phyloP scores from a whole-genome alignment of 2,888 invertebrate genomes.

The Zygothrica quintamaculata region DNA sequence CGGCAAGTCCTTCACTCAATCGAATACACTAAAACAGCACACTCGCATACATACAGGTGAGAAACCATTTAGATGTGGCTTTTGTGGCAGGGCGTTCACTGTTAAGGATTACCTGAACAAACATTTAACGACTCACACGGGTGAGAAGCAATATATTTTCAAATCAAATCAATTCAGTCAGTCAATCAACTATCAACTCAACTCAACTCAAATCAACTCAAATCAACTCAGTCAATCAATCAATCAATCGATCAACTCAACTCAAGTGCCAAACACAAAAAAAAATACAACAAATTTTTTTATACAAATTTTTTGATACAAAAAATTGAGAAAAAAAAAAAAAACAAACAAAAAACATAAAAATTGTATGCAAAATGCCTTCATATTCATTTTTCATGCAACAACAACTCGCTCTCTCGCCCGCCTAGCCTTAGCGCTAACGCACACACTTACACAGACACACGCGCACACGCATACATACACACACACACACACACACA shows the following conservation, averaged over 20 bases:
- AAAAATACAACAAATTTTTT: constrained; percentile 33
- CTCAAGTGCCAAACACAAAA: constrained; percentile 50
- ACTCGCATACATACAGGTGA: constrained; percentile 85
- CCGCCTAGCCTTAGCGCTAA: constrained; percentile 39
- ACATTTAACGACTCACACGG: constrained; percentile 85
- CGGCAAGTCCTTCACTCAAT: constrained; percentile 84
- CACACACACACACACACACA: constrained; percentile 9
- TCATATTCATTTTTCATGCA: constrained; percentile 71
- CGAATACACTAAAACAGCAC: constrained; percentile 85
- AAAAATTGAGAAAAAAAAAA: constrained; percentile 28
- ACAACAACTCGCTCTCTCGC: constrained; percentile 51
- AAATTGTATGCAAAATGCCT: constrained; percentile 60
- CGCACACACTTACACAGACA: constrained; percentile 17
- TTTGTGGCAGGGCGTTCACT: constrained; percentile 85
- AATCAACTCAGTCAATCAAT: constrained; percentile 46
- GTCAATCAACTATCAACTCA: constrained; percentile 68
- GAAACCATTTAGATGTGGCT: constrained; percentile 85
- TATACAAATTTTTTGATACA: too few species aligned
- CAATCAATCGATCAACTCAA: constrained; percentile 60
- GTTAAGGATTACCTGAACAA: constrained; percentile 85
- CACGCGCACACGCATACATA: constrained; percentile 29
- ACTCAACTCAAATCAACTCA: constrained; percentile 53
- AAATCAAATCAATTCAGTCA: constrained; percentile 78
- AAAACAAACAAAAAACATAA: constrained; percentile 33
- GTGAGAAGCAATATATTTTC: constrained; percentile 83